Base-by-base conservation (phyloP, 2,888 invertebrate species). In the Dicyrtomina minuta region DNA sequence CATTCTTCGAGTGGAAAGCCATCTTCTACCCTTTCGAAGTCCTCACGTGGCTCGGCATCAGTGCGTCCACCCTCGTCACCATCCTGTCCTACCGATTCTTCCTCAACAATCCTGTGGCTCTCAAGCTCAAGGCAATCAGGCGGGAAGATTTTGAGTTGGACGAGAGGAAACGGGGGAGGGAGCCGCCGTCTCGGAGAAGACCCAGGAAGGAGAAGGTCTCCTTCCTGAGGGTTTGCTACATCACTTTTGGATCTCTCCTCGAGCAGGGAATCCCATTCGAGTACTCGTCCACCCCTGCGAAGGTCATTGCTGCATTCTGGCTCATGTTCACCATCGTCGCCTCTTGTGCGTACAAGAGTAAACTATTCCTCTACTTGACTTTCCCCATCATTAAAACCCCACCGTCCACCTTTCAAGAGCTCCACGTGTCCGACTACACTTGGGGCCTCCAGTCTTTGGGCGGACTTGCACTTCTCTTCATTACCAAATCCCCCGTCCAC, bases 311-410 rank as follows among this genome's bases (percentile, higher is more conserved):
- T 10, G 58, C 62, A 15, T 75, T 75, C 69, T 78, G 77, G 77
- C 70, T 78, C 65, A 49, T 75, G 15, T 74, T 78, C 41, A 70
- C 72, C 0, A 73, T 76, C 15, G 74, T 72, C 8, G 43, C 66
- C 13, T 73, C 75, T 24, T 74, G 74, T 27, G 74, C 74, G 1
- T 76, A 75, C 53, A 64, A 73, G 43, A 74, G 74, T 6, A 78
- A 78, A 59, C 61, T 78, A 15, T 78, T 78, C 56, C 68, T 74
- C 8, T 78, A 76, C 58, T 64, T 78, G n/a, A 76, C 76, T 22
- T 78, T 75, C 55, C 77, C 77, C 10, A 68, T 33, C 6, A 70
- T 74, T 15, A 70, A 72, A 68, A 74, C 39, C 17, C 76, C 76
- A 17, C 75, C 75, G n/a, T 71, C 74, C 15, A 70, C 68, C 10